Conservation (phyloP, 2,888 invertebrate genomes). For the Cerastis rubricosa region DNA sequence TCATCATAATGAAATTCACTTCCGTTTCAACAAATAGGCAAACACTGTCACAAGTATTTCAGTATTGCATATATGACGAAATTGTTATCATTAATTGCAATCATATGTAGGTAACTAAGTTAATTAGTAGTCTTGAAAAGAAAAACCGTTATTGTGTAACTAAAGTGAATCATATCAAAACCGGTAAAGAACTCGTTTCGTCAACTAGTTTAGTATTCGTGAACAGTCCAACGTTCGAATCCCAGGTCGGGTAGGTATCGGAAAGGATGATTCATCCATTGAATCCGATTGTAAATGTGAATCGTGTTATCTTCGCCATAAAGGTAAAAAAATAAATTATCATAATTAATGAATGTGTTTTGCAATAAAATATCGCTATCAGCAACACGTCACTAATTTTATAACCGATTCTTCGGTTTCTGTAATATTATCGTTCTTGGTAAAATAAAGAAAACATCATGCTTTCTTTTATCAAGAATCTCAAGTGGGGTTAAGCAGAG, state of each 20-base stretch:
- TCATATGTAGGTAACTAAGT: not conserved
- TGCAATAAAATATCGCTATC: conserved; percentile 37
- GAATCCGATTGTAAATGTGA: conserved; percentile 5
- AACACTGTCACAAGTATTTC: conserved; percentile 17
- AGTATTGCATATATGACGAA: conserved; percentile 41
- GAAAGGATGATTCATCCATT: conserved; percentile 42
- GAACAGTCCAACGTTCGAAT: conserved; percentile 39
- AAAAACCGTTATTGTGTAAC: conserved; percentile 47
- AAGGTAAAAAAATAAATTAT: conserved; percentile 20
- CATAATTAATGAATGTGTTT: conserved; percentile 19
- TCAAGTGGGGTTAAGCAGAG: not conserved
- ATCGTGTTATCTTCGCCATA: conserved; percentile 1
- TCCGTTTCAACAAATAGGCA: conserved; percentile 24
- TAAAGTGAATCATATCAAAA: conserved; percentile 42
- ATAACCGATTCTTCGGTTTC: not conserved
- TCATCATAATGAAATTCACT: conserved; percentile 23
- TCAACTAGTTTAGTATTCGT: conserved; percentile 37
- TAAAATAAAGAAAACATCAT: not conserved
- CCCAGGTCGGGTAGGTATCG: conserved; percentile 27
- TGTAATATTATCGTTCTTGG: not conserved
- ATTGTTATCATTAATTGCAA: conserved; percentile 21
- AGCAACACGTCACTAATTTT: conserved; percentile 10
- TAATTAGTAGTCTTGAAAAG: conserved; percentile 16
- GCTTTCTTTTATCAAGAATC: not conserved
- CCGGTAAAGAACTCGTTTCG: conserved; percentile 25